Percentiles rank a stretch among this genome's conserved stretches.
Evolutionary conservation across 1,140 invertebrate genomes (phyloP).

Genomic region (Sipha flava): DNA sequence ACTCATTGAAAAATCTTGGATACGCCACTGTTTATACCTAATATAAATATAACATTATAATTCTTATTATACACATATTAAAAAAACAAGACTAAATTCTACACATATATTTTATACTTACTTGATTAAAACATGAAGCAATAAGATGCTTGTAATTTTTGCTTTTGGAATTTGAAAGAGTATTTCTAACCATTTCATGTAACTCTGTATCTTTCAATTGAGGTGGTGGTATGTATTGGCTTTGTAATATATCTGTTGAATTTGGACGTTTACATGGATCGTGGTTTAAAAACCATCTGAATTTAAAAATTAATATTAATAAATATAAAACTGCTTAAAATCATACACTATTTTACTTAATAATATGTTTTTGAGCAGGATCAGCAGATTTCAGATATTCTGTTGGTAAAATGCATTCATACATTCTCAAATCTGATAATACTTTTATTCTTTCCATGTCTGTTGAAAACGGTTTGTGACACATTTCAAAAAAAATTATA

Average conservation of each 20-base stretch:
- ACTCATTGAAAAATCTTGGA: no score
- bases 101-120: conserved; percentile 27
- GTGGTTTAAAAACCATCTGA: conserved; percentile 72
- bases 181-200: conserved; percentile 65
- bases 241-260: conserved; percentile 69
- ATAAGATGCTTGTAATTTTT: conserved; percentile 73
- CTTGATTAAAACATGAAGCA: conserved; percentile 58
- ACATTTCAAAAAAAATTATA: conserved; percentile 94
- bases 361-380: conserved; percentile 45
- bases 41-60: no score
- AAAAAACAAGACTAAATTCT: no score
- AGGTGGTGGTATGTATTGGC: conserved; percentile 63
- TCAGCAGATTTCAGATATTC: conserved; percentile 50
- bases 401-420: conserved; percentile 58
- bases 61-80: no score
- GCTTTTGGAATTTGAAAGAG: conserved; percentile 66
- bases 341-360: conserved; percentile 42
- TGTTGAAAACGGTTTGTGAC: conserved; percentile 68
- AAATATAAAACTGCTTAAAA: not conserved
- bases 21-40: no score
- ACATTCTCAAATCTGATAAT: conserved; percentile 57
- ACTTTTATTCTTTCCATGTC: conserved; percentile 81
- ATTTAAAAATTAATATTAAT: conserved; percentile 21
- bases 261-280: conserved; percentile 73
- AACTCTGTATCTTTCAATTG: conserved; percentile 70